Conservation (phyloP, 2,797 vertebrate genomes). For the Dipus sagitta region DNA sequence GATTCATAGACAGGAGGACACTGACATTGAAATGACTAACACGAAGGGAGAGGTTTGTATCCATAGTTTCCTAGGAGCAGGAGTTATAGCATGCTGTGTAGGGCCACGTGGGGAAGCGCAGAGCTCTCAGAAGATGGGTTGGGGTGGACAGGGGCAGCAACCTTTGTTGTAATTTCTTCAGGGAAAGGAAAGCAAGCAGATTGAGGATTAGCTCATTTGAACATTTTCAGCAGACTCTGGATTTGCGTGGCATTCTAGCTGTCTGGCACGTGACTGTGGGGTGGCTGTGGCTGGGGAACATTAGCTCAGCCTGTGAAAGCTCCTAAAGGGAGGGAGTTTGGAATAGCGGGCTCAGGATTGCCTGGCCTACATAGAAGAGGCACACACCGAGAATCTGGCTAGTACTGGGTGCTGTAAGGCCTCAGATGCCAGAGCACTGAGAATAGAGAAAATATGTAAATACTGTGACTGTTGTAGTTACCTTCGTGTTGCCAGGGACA, state of each 20-base stretch:
- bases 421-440: no score
- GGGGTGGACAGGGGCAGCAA: not conserved
- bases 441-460: constrained; percentile 9
- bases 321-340: not conserved
- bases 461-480: not conserved
- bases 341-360: not conserved
- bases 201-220: not conserved
- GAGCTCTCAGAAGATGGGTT: not conserved
- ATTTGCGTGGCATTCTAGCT: not conserved
- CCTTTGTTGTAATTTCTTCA: not conserved
- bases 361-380: not conserved
- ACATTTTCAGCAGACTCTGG: not conserved
- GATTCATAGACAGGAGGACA: not conserved
- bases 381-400: not conserved
- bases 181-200: not conserved
- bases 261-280: not conserved
- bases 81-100: no score
- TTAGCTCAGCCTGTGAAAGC: not conserved
- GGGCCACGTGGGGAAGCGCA: not conserved
- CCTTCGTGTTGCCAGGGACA: no score
- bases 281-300: not conserved
- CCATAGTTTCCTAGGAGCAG: not conserved
- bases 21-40: not conserved
- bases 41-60: not conserved
- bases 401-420: not conserved